phyloP scores from a whole-genome alignment of 2,113 vertebrate genomes.

The Buteo buteo region DNA sequence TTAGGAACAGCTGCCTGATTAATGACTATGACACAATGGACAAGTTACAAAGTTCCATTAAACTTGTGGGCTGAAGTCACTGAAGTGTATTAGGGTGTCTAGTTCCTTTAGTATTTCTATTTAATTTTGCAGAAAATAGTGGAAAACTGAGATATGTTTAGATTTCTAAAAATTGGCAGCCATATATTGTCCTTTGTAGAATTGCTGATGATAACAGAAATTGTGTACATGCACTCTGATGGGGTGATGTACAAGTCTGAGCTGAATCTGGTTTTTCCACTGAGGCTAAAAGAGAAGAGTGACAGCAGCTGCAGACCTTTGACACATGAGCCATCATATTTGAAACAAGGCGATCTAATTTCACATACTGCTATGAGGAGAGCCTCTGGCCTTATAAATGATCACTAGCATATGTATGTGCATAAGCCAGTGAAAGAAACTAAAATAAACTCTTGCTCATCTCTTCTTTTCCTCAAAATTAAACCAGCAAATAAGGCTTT shows the following conservation, averaged over 20 bases:
- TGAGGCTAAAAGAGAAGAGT: constrained; percentile 39
- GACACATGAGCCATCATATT: constrained; percentile 58
- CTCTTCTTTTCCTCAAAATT: background rate
- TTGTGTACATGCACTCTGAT: background rate
- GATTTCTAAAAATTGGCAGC: background rate
- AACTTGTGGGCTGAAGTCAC: background rate
- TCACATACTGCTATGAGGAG: constrained; percentile 36
- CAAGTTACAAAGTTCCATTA: background rate
- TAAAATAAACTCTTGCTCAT: constrained; percentile 22
- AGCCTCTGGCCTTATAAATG: constrained; percentile 54
- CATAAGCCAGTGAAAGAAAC: background rate
- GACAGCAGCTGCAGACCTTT: constrained; percentile 68
- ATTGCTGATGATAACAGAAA: background rate
- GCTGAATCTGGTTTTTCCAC: constrained; percentile 41
- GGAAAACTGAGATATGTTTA: background rate
- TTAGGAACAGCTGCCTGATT: constrained; percentile 64
- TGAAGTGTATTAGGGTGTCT: background rate
- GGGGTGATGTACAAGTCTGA: background rate
- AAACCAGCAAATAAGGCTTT: background rate
- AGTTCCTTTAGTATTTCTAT: background rate
- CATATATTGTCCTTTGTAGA: background rate
- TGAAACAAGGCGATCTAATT: constrained; percentile 65
- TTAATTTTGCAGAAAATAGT: background rate
- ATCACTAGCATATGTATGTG: background rate
- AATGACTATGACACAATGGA: constrained; percentile 13